Evolutionary conservation across 2,888 invertebrate genomes (phyloP).

Genomic region (Orthosia gracilis): DNA sequence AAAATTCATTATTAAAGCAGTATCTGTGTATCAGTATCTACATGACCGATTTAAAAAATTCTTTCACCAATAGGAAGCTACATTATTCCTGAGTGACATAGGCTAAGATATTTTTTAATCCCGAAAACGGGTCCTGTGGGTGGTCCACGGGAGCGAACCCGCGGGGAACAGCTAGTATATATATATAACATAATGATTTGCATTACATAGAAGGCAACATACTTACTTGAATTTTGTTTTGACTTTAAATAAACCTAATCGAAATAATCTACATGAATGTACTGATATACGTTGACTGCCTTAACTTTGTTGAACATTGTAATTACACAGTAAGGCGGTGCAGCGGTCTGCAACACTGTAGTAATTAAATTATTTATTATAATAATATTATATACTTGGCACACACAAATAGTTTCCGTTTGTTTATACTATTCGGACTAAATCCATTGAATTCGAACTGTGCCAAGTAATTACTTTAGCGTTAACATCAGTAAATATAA

Average conservation of each 20-base stretch:
- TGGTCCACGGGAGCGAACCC: too few species aligned
- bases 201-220: too few species aligned
- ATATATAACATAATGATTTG: too few species aligned
- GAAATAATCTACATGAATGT: neutral
- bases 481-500: constrained; percentile 26
- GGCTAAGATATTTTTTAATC: too few species aligned
- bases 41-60: too few species aligned
- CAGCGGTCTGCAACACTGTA: constrained; percentile 17
- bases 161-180: too few species aligned
- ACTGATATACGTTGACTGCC: neutral
- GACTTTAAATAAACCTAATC: neutral
- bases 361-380: constrained; percentile 20
- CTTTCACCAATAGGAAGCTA: too few species aligned
- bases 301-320: neutral
- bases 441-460: constrained; percentile 37
- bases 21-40: too few species aligned
- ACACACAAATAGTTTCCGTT: constrained; percentile 27
- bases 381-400: constrained; percentile 22
- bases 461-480: constrained; percentile 30
- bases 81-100: too few species aligned
- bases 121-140: too few species aligned
- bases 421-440: constrained; percentile 28
- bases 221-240: neutral
- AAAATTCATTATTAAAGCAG: constrained; percentile 9
- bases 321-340: neutral